These are phyloP conservation scores for Lordiphosa mommai DNA, from an alignment of 1,140 invertebrate species.

Conservation along the genomic window DNA sequence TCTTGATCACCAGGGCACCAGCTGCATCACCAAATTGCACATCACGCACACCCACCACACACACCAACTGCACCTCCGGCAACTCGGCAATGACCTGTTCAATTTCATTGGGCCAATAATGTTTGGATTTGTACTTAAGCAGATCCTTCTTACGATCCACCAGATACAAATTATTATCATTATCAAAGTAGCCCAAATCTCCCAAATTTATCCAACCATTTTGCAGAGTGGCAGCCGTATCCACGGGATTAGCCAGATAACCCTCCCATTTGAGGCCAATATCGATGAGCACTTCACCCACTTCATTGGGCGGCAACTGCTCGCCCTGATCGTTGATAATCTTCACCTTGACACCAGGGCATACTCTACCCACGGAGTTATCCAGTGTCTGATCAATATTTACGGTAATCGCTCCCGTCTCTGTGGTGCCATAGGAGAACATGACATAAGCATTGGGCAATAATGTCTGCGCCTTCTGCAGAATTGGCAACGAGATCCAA, in stretches of 20 bases:
- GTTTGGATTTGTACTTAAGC: slow-evolving; percentile 78
- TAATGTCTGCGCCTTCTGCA: slow-evolving; percentile 30
- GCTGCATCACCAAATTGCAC: slow-evolving; percentile 43
- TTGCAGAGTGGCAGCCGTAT: slow-evolving; percentile 43
- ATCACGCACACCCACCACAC: slow-evolving; percentile 56
- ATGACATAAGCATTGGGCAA: slow-evolving; percentile 13
- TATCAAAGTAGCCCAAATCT: slow-evolving; percentile 83
- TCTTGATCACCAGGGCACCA: slow-evolving; percentile 52
- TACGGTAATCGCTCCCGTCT: slow-evolving; percentile 30
- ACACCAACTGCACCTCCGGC: slow-evolving; percentile 50
- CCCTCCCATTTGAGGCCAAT: slow-evolving; percentile 44
- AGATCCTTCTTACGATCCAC: slow-evolving; percentile 85
- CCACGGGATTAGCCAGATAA: slow-evolving; percentile 41
- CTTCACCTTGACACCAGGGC: slow-evolving; percentile 52
- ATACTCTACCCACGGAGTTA: slow-evolving; percentile 39
- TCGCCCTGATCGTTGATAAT: slow-evolving; percentile 61
- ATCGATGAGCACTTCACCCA: slow-evolving; percentile 56
- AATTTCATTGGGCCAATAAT: slow-evolving; percentile 66
- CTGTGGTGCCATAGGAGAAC: slow-evolving; percentile 53
- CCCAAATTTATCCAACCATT: slow-evolving; percentile 84
- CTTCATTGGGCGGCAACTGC: slow-evolving; percentile 19
- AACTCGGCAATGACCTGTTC: slow-evolving; percentile 57
- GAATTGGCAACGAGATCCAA: slow-evolving; percentile 20
- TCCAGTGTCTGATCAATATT: slow-evolving; percentile 28
- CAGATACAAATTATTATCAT: slow-evolving; percentile 81